A percentile compares a stretch with the other conserved stretches of the same genome.
Conservation (phyloP, 2,888 invertebrate genomes). For the Villa cingulata region DNA sequence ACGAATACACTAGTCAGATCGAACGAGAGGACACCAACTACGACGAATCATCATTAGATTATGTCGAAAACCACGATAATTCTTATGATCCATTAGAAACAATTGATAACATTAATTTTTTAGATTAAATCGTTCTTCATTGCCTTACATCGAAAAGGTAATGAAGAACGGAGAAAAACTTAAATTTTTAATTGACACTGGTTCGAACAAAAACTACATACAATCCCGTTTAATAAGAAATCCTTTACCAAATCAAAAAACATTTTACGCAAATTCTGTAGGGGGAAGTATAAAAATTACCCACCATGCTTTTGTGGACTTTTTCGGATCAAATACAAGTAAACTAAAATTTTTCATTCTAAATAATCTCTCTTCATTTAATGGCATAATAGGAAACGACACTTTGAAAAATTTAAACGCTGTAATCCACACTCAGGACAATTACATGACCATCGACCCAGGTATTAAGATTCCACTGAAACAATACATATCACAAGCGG, state of each 20-base stretch:
- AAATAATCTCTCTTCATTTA: conserved; percentile 4
- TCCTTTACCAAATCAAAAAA: conserved; percentile 9
- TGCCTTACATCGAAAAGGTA: conserved; percentile 13
- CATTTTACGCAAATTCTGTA: conserved; percentile 11
- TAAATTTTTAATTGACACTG: conserved; percentile 15
- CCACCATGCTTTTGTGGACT: conserved; percentile 7
- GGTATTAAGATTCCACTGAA: conserved; percentile 2
- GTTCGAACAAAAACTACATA: conserved; percentile 15
- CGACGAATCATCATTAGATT: not conserved
- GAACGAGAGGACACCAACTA: not conserved
- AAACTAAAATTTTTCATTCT: conserved; percentile 10
- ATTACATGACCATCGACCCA: conserved; percentile 5
- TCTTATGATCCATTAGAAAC: not conserved
- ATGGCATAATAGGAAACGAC: conserved; percentile 11
- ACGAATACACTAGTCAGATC: no score
- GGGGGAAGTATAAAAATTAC: conserved; percentile 11
- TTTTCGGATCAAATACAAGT: conserved; percentile 2
- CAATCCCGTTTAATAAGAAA: conserved; percentile 8
- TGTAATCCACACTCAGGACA: conserved; percentile 4
- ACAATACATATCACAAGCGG: conserved; percentile 1
- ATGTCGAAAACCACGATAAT: not conserved
- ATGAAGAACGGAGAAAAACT: conserved; percentile 13
- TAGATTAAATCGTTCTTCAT: conserved; percentile 14
- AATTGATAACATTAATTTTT: conserved; percentile 13
- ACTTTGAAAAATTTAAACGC: conserved; percentile 6